These are phyloP conservation scores for Cyprinodon tularosa DNA, from an alignment of 2,113 vertebrate genomes.

Conservation along the genomic window DNA sequence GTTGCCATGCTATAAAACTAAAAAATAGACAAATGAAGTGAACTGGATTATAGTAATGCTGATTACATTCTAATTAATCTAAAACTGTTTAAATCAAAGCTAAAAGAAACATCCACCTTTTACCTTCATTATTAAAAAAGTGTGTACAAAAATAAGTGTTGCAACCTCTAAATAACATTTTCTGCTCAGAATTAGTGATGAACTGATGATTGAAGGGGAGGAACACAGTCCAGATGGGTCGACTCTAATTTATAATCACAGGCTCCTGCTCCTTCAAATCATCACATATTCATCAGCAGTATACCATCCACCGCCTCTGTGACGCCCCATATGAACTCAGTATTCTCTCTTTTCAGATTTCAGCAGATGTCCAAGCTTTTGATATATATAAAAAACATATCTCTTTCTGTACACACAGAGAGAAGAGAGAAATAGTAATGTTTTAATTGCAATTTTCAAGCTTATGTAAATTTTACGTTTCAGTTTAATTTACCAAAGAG, in stretches of 20 bases:
- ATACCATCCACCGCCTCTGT: conserved; percentile 31
- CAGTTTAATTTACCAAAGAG: background rate
- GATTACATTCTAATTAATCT: background rate
- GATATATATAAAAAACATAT: conserved; percentile 24
- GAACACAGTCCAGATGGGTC: conserved; percentile 23
- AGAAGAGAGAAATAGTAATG: conserved; percentile 19
- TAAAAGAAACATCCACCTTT: background rate
- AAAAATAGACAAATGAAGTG: background rate
- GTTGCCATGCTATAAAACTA: background rate
- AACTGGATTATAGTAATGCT: background rate
- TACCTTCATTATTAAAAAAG: background rate
- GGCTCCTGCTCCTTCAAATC: conserved; percentile 36
- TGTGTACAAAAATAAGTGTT: background rate
- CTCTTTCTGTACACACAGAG: conserved; percentile 13
- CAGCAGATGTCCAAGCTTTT: conserved; percentile 46
- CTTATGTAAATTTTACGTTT: background rate
- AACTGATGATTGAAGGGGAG: conserved; percentile 4
- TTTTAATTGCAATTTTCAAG: background rate
- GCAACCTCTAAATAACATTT: background rate
- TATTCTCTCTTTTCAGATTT: conserved; percentile 34
- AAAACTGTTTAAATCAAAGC: background rate
- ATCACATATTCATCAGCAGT: conserved; percentile 46
- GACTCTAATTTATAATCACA: conserved; percentile 41
- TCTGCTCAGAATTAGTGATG: conserved; percentile 14
- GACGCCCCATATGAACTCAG: conserved; percentile 34